A percentile compares a stretch with the other conserved stretches of the same genome.
Conservation (phyloP, 2,797 vertebrate species). For the Oreochromis mossambicus region DNA sequence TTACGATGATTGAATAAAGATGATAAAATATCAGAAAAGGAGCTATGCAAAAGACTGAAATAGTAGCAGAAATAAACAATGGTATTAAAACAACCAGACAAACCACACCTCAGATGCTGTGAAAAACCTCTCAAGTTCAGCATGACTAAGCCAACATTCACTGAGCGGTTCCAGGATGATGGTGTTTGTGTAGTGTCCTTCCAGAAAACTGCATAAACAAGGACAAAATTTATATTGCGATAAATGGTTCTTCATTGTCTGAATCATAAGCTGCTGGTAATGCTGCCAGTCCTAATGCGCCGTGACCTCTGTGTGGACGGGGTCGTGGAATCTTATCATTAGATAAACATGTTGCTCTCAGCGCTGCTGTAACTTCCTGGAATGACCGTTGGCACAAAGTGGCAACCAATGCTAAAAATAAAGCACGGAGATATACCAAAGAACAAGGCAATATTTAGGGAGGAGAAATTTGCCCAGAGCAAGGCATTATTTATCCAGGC, state of each 20-base stretch:
- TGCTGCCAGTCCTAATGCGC: constrained; percentile 40
- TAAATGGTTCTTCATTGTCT: not conserved
- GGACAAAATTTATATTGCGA: not conserved
- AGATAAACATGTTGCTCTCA: constrained; percentile 64
- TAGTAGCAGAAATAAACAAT: not conserved
- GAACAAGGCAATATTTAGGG: constrained; percentile 32
- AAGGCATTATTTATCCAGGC: constrained; percentile 10
- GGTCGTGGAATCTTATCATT: constrained; percentile 72
- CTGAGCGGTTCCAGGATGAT: not conserved
- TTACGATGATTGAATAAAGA: not conserved
- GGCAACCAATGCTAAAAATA: constrained; percentile 64
- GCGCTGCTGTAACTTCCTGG: constrained; percentile 60
- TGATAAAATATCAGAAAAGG: constrained; percentile 30
- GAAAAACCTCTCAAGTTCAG: not conserved
- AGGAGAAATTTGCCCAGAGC: not conserved
- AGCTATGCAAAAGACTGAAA: not conserved
- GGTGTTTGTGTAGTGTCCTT: not conserved
- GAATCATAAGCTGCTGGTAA: constrained; percentile 16
- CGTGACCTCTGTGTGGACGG: constrained; percentile 50
- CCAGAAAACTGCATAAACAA: not conserved
- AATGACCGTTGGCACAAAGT: constrained; percentile 70
- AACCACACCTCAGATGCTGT: not conserved
- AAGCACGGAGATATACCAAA: constrained; percentile 35
- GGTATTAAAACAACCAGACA: not conserved
- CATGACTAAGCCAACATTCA: not conserved